Conservation (phyloP, 2,113 vertebrate species). For the Perca flavescens region DNA sequence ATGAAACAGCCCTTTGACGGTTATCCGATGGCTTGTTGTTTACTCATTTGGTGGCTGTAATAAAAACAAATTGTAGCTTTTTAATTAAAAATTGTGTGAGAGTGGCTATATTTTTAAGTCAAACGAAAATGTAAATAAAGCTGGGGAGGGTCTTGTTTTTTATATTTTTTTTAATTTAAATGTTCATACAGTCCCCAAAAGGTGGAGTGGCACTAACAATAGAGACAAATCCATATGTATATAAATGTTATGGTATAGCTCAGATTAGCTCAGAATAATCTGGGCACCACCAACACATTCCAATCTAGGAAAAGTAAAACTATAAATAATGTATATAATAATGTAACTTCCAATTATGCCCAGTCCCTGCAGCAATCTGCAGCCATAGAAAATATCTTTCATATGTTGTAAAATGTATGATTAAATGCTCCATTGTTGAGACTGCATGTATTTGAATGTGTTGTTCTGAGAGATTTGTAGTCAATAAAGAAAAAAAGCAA, state of each 20-base stretch:
- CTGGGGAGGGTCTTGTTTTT: background rate
- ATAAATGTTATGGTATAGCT: background rate
- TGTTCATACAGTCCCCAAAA: background rate
- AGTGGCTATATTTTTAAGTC: background rate
- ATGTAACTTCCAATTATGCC: too few relatives aligned
- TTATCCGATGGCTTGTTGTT: background rate
- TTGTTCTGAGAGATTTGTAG: background rate
- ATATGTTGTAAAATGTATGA: background rate
- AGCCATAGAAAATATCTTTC: background rate
- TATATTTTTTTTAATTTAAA: too few relatives aligned
- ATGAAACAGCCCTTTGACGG: background rate
- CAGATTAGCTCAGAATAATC: background rate
- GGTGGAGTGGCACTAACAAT: background rate
- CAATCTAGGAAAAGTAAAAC: background rate
- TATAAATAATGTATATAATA: background rate
- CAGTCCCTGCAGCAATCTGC: background rate
- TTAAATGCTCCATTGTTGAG: background rate
- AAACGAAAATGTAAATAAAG: background rate
- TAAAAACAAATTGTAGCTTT: background rate
- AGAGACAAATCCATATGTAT: background rate
- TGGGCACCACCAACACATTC: background rate
- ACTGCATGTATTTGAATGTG: background rate
- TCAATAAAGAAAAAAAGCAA: background rate
- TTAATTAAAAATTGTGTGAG: background rate
- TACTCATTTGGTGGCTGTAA: background rate